These are phyloP conservation scores for Ormyrus pomaceus DNA, from an alignment of 2,888 invertebrate genomes.

Conservation along the genomic window DNA sequence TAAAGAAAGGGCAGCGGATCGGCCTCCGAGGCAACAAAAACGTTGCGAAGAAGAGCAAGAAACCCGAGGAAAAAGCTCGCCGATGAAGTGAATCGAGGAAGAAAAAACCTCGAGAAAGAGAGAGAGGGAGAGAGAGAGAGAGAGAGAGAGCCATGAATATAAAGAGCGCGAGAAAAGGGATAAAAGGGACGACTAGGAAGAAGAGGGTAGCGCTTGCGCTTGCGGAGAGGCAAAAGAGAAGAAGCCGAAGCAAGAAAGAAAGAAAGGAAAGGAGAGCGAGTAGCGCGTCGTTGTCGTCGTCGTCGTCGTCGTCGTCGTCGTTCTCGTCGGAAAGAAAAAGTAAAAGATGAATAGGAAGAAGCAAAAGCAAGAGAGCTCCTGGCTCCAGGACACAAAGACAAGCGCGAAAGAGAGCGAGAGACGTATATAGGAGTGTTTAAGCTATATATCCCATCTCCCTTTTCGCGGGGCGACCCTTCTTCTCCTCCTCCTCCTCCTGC, in stretches of 20 bases:
- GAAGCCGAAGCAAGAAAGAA: slow-evolving; percentile 24
- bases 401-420: slow-evolving; percentile 34
- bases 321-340: slow-evolving; percentile 35
- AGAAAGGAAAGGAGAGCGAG: slow-evolving; percentile 46
- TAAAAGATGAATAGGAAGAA: slow-evolving; percentile 56
- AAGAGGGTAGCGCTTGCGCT: slow-evolving; percentile 23
- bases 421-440: slow-evolving; percentile 3
- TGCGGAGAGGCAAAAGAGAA: slow-evolving; percentile 15
- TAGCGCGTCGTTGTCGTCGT: slow-evolving; percentile 29
- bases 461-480: slow-evolving; percentile 27
- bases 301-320: slow-evolving; percentile 31
- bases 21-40: slow-evolving; percentile 1
- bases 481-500: background rate
- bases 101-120: slow-evolving; percentile 1
- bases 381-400: slow-evolving; percentile 39
- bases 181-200: slow-evolving; percentile 37
- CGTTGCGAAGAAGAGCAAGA: slow-evolving; percentile 23
- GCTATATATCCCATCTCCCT: slow-evolving; percentile 28
- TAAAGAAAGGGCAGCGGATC: too few relatives aligned
- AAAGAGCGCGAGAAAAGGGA: slow-evolving; percentile 53
- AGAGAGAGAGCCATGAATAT: slow-evolving; percentile 41
- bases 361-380: slow-evolving; percentile 1
- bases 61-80: slow-evolving; percentile 17
- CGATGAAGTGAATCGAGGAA: slow-evolving; percentile 28
- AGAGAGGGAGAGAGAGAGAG: background rate